Conservation (phyloP, 2,797 vertebrate species). For the Onychomys torridus region DNA sequence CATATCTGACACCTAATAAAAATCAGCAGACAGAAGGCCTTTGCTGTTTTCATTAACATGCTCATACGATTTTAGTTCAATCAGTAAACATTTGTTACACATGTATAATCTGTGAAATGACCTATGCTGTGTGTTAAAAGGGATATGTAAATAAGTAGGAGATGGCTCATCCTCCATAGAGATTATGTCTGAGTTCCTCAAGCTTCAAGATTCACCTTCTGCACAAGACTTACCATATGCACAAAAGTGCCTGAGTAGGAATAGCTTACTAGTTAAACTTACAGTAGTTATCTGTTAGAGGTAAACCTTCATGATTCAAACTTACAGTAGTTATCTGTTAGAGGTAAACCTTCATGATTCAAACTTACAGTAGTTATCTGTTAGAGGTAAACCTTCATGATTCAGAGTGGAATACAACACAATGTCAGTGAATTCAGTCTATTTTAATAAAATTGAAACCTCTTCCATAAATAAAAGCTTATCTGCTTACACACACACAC, state of each 20-base stretch:
- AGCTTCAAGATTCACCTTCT: neutral
- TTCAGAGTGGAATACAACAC: neutral
- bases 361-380: neutral
- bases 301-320: neutral
- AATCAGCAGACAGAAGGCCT: slow-evolving; percentile 2
- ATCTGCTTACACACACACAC: no score
- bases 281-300: neutral
- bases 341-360: neutral
- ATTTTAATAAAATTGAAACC: slow-evolving; percentile 12
- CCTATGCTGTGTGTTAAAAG: neutral
- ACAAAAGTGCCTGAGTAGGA: neutral
- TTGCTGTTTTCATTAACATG: slow-evolving; percentile 34
- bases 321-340: neutral
- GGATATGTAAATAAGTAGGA: neutral
- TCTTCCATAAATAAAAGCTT: slow-evolving; percentile 50
- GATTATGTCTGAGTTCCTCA: neutral
- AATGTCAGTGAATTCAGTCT: neutral
- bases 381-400: neutral
- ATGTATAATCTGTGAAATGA: neutral
- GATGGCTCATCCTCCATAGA: neutral
- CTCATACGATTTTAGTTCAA: neutral
- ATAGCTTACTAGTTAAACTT: slow-evolving; percentile 17
- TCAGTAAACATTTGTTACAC: neutral
- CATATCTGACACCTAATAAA: neutral
- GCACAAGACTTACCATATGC: neutral